Base-by-base conservation (phyloP, 1,140 invertebrate genomes). In the Cryptotermes secundus region DNA sequence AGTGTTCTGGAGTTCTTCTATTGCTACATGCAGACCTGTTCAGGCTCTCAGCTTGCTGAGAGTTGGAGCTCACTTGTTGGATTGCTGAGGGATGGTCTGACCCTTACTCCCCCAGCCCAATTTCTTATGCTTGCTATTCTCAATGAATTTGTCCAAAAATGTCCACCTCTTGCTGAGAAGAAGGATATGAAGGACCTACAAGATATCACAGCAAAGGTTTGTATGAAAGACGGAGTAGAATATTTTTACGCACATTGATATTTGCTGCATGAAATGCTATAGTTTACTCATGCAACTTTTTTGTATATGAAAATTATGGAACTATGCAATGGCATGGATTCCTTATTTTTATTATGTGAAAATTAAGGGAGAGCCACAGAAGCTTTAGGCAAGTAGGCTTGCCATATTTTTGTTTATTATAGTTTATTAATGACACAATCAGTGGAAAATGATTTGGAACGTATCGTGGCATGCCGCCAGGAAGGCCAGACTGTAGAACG, bases 131-230 rank as follows among this genome's bases (percentile, higher is more conserved):
- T 97, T 16, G 94, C 95, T 72, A 94, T 97, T 85, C 89, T 98
- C 3, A 95, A 96, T 89, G 96, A 98, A 89, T 96, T 97, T 90
- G 96, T 97, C 49, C 95, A 96, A 87, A 94, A 95, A 86, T 95
- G 94, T 86, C 95, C 96, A 82, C 90, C 92, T 10, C 91, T 96
- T 87, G 92, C 94, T 85, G 95, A 97, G 86, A 94, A 96, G 87
- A 97, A 97, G 88, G 96, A 97, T 87, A 92, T 95, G 81, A 93
- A 95, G 86, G 95, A 97, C 88, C 89, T 98, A 35, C 96, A 97
- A 90, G 95, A 96, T 87, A 93, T 94, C 3, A 94, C 94, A 12
- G 92, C 93, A 0, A 94, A 93, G 89, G 92, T 93, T 49, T 49
- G 45, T 19, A 22, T 38, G 14, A 49, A 22, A 49, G n/a, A n/a